These are phyloP conservation scores for Drosophila miranda DNA, from an alignment of 1,140 invertebrate species.

Conservation along the genomic window DNA sequence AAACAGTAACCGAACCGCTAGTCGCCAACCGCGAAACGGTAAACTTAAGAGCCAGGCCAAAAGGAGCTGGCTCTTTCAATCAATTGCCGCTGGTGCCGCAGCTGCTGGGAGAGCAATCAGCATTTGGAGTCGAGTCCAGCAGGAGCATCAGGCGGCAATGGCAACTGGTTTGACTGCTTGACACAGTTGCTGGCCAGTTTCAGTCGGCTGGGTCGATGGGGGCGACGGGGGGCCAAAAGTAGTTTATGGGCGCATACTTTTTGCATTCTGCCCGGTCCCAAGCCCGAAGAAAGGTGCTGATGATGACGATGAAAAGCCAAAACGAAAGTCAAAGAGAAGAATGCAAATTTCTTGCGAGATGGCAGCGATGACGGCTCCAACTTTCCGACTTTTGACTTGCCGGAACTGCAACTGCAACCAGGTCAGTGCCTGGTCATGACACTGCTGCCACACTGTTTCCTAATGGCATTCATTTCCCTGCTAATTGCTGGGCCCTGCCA, in stretches of 20 bases:
- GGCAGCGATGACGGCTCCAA: constrained; percentile 14
- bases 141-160: constrained; percentile 19
- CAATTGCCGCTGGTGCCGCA: constrained; percentile 60
- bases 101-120: constrained; percentile 69
- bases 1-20: background rate
- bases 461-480: constrained; percentile 56
- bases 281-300: constrained; percentile 24
- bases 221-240: constrained; percentile 57
- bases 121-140: constrained; percentile 51
- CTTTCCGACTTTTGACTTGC: constrained; percentile 33
- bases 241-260: constrained; percentile 62
- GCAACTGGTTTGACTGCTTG: constrained; percentile 75
- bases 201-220: constrained; percentile 10
- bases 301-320: constrained; percentile 33
- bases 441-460: constrained; percentile 25
- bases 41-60: constrained; percentile 31
- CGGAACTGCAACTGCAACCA: constrained; percentile 22
- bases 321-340: constrained; percentile 57
- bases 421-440: constrained; percentile 49
- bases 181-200: constrained; percentile 69
- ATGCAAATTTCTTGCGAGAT: constrained; percentile 65
- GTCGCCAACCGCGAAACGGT: constrained; percentile 13
- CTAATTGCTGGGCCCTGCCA: constrained; percentile 40
- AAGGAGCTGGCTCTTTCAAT: constrained; percentile 57
- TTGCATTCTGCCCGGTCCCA: constrained; percentile 33